Evolutionary conservation across 2,797 vertebrate genomes (phyloP).

Genomic region (Kryptolebias ocellatus): DNA sequence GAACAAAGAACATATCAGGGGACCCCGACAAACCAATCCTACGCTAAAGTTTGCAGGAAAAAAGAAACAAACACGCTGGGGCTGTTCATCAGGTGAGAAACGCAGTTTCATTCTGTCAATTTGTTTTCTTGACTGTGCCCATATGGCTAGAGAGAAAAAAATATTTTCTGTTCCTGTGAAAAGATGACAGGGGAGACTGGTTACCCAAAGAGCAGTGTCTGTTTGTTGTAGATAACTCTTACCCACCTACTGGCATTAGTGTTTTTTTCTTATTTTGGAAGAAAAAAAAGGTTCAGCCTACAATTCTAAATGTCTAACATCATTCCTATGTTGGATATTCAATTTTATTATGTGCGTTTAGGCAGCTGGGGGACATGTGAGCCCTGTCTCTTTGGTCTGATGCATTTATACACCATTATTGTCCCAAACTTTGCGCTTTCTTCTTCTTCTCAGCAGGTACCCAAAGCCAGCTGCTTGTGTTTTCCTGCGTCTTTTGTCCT

Average conservation of each 20-base stretch:
- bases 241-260: slow-evolving; percentile 61
- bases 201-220: slow-evolving; percentile 66
- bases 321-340: slow-evolving; percentile 52
- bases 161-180: slow-evolving; percentile 55
- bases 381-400: not conserved
- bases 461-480: not conserved
- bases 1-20: slow-evolving; percentile 34
- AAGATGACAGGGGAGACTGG: slow-evolving; percentile 48
- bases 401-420: slow-evolving; percentile 1
- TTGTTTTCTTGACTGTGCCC: slow-evolving; percentile 51
- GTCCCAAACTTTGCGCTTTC: not conserved
- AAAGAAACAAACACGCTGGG: slow-evolving; percentile 30
- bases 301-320: slow-evolving; percentile 64
- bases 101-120: slow-evolving; percentile 46
- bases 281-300: slow-evolving; percentile 53
- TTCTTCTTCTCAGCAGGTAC: not conserved
- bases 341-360: slow-evolving; percentile 63
- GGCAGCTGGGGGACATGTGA: not conserved
- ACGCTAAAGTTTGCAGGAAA: slow-evolving; percentile 41
- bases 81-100: slow-evolving; percentile 48
- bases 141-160: slow-evolving; percentile 43
- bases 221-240: slow-evolving; percentile 79
- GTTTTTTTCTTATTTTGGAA: slow-evolving; percentile 65
- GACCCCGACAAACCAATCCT: slow-evolving; percentile 36
- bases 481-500: not conserved